Percentiles rank a stretch among this genome's conserved stretches.
Evolutionary conservation across 2,113 vertebrate species (phyloP).

Genomic region (Aptenodytes patagonicus): DNA sequence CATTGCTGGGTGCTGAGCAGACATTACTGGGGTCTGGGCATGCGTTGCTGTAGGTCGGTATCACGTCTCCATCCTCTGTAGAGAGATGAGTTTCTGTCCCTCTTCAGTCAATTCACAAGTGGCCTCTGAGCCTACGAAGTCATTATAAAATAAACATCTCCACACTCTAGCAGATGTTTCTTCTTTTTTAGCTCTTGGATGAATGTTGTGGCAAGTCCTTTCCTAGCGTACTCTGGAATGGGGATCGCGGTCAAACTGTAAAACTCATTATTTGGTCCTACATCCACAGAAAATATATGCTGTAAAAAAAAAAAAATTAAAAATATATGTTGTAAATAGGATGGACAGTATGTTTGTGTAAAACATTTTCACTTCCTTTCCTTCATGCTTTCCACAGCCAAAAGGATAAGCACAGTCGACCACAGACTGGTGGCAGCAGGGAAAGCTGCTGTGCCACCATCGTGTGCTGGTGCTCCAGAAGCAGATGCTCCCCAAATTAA

Average conservation of each 20-base stretch:
- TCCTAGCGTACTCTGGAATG: background rate
- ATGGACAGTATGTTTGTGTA: background rate
- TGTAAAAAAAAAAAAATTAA: background rate
- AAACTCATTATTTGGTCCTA: background rate
- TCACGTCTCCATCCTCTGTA: background rate
- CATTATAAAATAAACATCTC: background rate
- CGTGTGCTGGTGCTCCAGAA: background rate
- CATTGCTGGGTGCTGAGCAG: background rate
- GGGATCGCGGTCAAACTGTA: background rate
- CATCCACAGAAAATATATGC: background rate
- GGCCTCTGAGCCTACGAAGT: background rate
- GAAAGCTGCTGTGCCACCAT: background rate
- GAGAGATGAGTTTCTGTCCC: background rate
- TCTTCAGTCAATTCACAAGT: background rate
- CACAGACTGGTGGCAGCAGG: background rate
- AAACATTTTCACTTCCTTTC: background rate
- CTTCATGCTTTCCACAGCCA: background rate
- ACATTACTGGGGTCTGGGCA: background rate
- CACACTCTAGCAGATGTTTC: background rate
- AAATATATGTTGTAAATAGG: background rate
- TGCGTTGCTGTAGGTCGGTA: fast-evolving
- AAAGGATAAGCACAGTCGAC: background rate
- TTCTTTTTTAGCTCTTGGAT: background rate
- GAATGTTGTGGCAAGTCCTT: background rate
- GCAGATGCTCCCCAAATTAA: background rate